Evolutionary conservation across 2,888 invertebrate genomes (phyloP), one percentile per base, ranked within the genome.

Genomic region (Nomada fucata): DNA sequence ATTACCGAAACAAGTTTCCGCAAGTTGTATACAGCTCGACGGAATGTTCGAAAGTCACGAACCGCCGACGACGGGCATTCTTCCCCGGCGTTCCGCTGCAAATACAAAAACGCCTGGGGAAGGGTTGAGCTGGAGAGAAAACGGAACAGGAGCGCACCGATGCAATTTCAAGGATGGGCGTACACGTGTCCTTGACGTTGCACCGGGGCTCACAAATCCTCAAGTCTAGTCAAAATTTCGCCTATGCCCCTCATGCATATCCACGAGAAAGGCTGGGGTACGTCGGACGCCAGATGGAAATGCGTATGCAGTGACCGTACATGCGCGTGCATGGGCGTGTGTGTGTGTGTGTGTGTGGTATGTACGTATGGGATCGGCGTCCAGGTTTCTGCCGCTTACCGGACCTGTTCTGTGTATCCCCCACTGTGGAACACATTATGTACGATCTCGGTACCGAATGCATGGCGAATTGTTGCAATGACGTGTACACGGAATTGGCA

Each of bases 371-470:
- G 83, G 86, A 87, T 87, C 82, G 71, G 77, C 74, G 76, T 68
- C 73, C 76, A 85, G 87, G 87, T 87, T 87, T 87, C 81, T 79
- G 67, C 75, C 83, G 81, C 84, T 82, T 79, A 79, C 82, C 73
- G 72, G 42, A 44, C 47, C 57, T 50, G 65, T 69, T 65, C 68
- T 60, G 70, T 67, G 73, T 79, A 76, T 60, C 52, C 74, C 67
- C 67, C 15, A 26, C 72, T 55, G 57, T 75, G 76, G 81, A 80
- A 87, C 83, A 79, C 76, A 69, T 86, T 86, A 86, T 85, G 76
- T 73, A 82, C n/a, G 77, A 69, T 82, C 81, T 64, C 52, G 68
- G 23, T 47, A 29, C 70, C 65, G 73, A 79, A 72, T 52, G 57
- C 80, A 55, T 59, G 77, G 68, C 61, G 70, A 75, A 80, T 80